Percentiles rank a stretch among this genome's conserved stretches.
phyloP scores from a whole-genome alignment of 2,888 invertebrate species.

The Crematogaster levior region DNA sequence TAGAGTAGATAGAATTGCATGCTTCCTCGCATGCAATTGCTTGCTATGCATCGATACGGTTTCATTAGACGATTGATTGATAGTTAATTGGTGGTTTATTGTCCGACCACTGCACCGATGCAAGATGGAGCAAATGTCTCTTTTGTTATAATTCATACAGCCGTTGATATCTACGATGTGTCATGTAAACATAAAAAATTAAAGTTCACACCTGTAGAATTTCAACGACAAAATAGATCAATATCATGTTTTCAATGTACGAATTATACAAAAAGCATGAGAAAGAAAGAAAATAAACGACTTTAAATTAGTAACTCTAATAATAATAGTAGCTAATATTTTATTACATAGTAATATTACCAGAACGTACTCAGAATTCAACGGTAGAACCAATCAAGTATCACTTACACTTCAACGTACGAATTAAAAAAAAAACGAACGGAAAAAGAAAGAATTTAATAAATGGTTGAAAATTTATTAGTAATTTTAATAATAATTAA shows the following conservation, averaged over 20 bases:
- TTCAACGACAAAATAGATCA: not conserved
- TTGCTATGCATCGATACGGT: conserved; percentile 59
- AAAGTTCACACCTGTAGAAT: not conserved
- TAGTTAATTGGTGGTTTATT: conserved; percentile 70
- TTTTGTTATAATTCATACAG: not conserved
- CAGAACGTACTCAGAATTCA: not conserved
- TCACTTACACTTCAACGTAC: not conserved
- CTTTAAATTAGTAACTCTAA: not conserved
- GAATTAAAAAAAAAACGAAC: not conserved
- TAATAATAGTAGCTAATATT: not conserved
- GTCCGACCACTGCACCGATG: conserved; percentile 48
- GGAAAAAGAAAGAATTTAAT: not conserved
- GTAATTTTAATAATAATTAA: conserved; percentile 12
- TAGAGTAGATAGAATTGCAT: conserved; percentile 35
- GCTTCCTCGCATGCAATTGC: not conserved
- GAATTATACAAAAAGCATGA: not conserved
- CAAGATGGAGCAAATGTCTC: conserved; percentile 59
- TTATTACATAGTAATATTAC: not conserved
- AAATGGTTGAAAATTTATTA: not conserved
- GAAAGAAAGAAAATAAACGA: not conserved
- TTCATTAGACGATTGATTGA: conserved; percentile 72
- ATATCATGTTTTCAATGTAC: not conserved
- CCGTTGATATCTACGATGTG: not conserved
- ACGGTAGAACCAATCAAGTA: not conserved
- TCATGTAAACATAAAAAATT: not conserved